Evolutionary conservation across 2,888 invertebrate species (phyloP), one percentile per base, ranked within the genome.

Genomic region (Drosophila pseudotakahashii): DNA sequence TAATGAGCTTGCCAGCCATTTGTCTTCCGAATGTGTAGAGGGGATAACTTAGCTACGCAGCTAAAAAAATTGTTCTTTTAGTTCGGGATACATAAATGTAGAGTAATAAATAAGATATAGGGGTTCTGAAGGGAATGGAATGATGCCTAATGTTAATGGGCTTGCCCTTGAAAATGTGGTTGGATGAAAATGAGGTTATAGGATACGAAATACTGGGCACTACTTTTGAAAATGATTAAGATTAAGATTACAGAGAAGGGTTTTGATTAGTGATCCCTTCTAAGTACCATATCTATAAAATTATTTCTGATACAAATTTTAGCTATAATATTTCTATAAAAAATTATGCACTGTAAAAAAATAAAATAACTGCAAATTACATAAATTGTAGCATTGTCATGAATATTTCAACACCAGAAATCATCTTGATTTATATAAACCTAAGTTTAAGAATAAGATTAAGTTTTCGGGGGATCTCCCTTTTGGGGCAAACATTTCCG

Each of bases 1-100:
- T 67, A 67, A 67, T 67, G 68, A 67, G 68, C 55, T 67, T 47
- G 39, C 54, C 45, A 54, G 54, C 67, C 66, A 66, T 67, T 67
- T 57, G 66, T 67, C 68, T 67, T 67, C 37, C 30, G 26, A 10
- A 42, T 13, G 23, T 14, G 23, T 14, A 14, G 34, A 14, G 41
- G 34, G 44, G 26, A 32, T 42, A 19, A 34, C 13, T 48, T 30
- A 32, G 32, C 30, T 14, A 16, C 30, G 47, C 30, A 30, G 47
- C 62, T 59, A 34, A 45, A 60, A 26, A 26, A 26, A 26, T 26
- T 60, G 60, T 60, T 42, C 42, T 61, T 23, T 30, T 54, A 37
- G 42, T 10, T 60, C 14, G 47, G 44, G 26, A 60, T 44, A 61
- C 7, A 26, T 19, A n/a, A n/a, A 10, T 26, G n/a, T 42, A 6